A percentile compares a stretch with the other conserved stretches of the same genome.
These are phyloP conservation scores for Marmota flaviventris DNA, from an alignment of 2,113 vertebrate species.

Conservation along the genomic window DNA sequence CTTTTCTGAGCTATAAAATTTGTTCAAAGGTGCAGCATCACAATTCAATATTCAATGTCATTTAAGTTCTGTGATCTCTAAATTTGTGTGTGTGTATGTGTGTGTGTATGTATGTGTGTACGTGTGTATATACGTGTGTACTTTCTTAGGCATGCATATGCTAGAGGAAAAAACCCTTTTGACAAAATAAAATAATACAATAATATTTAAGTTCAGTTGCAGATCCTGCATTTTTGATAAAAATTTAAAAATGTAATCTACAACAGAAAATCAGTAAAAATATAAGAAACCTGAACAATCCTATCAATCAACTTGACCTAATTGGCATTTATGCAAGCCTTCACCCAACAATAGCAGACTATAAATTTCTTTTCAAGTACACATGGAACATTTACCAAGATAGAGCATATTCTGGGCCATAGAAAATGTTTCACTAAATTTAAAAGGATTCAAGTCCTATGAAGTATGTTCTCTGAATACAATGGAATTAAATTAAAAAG, in stretches of 20 bases:
- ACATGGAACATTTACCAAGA: conserved; percentile 22
- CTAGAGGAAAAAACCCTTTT: conserved; percentile 35
- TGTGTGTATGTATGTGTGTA: background rate
- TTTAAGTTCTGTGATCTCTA: conserved; percentile 22
- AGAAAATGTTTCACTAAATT: conserved; percentile 55
- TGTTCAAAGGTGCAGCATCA: conserved; percentile 27
- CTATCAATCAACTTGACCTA: conserved; percentile 5
- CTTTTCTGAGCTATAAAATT: conserved; percentile 43
- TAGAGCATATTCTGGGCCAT: conserved; percentile 10
- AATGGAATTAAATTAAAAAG: conserved; percentile 68
- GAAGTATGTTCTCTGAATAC: conserved; percentile 17
- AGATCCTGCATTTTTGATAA: background rate
- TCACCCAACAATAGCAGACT: background rate
- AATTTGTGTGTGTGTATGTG: background rate
- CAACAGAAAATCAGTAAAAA: conserved; percentile 53
- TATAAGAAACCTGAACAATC: conserved; percentile 4
- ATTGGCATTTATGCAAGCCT: conserved; percentile 26
- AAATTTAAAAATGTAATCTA: conserved; percentile 1
- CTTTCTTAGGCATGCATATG: background rate
- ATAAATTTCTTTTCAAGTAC: conserved; percentile 42
- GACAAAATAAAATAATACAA: conserved; percentile 14
- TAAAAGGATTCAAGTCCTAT: conserved; percentile 28
- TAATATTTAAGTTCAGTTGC: conserved; percentile 19
- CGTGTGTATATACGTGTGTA: background rate
- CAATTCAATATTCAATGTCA: background rate